Percentiles rank a stretch among this genome's conserved stretches.
phyloP scores from a whole-genome alignment of 1,140 invertebrate species.

The Ceratina calcarata region DNA sequence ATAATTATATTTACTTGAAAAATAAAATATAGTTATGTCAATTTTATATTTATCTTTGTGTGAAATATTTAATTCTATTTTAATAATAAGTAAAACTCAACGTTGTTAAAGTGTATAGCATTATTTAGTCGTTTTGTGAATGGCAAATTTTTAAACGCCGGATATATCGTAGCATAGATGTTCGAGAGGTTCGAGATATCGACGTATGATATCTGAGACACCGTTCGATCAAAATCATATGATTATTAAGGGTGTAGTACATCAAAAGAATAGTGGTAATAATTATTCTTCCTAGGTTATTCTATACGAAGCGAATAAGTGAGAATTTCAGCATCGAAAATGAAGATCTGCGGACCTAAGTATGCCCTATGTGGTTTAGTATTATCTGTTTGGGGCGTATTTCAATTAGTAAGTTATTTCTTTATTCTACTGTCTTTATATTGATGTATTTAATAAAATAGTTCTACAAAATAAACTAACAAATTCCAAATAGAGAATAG shows the following conservation, averaged over 20 bases:
- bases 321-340: constrained; percentile 71
- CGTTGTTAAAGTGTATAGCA: too few relatives aligned
- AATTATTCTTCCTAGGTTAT: constrained; percentile 13
- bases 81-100: not conserved
- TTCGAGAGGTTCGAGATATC: constrained; percentile 46
- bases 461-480: not conserved
- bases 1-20: not conserved
- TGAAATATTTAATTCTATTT: not conserved
- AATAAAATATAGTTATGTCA: not conserved
- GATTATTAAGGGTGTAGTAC: constrained; percentile 55
- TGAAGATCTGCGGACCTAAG: constrained; percentile 94
- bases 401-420: constrained; percentile 88
- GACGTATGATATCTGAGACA: constrained; percentile 3
- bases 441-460: not conserved
- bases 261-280: not conserved
- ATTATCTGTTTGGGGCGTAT: constrained; percentile 93
- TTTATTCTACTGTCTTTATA: not conserved
- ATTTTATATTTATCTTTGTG: not conserved
- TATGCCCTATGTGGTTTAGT: constrained; percentile 94
- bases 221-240: constrained; percentile 57
- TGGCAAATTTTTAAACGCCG: constrained; percentile 20
- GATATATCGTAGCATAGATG: not conserved
- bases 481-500: not conserved
- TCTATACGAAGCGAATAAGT: constrained; percentile 8
- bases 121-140: not conserved